Evolutionary conservation across 2,888 invertebrate species (phyloP).

Genomic region (Dicyrtoma fusca): DNA sequence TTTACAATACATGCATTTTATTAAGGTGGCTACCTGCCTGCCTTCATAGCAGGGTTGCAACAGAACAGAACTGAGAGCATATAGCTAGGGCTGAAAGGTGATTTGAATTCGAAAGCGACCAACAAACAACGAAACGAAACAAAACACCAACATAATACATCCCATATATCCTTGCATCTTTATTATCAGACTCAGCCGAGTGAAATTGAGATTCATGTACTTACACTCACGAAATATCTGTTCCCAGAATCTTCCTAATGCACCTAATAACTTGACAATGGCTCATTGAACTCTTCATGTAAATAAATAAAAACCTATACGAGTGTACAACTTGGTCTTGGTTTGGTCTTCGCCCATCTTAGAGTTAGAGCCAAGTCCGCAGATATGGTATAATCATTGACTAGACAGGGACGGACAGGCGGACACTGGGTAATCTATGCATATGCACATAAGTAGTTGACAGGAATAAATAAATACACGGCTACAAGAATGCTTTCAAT

Average conservation of each 20-base stretch:
- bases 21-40: background rate
- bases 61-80: background rate
- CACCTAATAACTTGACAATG: conserved; percentile 17
- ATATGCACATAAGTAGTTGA: background rate
- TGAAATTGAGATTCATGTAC: conserved; percentile 5
- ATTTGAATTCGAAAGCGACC: conserved; percentile 22
- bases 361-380: no score
- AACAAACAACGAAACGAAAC: background rate
- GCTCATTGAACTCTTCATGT: conserved; percentile 35
- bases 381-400: no score
- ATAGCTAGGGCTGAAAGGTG: conserved; percentile 1
- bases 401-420: no score
- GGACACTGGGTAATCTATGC: no score
- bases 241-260: conserved; percentile 5
- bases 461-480: no score
- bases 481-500: no score
- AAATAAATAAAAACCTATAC: background rate
- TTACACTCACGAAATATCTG: background rate
- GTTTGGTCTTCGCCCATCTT: no score
- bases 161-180: background rate
- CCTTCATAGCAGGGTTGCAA: background rate
- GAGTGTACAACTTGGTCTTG: no score
- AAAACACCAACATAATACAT: no score
- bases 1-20: background rate
- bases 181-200: background rate